Evolutionary conservation across 2,797 vertebrate species (phyloP).

Genomic region (Pristis pectinata): DNA sequence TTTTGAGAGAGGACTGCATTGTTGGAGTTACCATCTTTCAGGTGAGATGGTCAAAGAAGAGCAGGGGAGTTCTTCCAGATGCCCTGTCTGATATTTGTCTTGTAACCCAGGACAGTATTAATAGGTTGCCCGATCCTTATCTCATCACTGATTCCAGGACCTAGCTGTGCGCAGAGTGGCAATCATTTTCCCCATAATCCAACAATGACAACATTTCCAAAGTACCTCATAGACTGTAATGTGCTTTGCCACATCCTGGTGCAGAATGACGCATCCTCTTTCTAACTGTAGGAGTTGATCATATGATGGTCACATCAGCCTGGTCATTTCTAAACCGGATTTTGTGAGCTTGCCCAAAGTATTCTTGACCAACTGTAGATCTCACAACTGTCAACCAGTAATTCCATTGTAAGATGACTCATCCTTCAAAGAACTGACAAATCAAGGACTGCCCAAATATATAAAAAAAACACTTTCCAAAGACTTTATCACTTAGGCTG

Average conservation of each 20-base stretch:
- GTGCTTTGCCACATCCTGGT: background rate
- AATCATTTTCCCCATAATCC: background rate
- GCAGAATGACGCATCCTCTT: background rate
- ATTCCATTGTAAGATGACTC: background rate
- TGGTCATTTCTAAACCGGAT: background rate
- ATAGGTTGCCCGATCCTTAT: too few relatives aligned
- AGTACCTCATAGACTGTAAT: background rate
- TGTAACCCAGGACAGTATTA: background rate
- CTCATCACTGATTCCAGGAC: too few relatives aligned
- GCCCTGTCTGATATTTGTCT: background rate
- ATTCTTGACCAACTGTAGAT: background rate
- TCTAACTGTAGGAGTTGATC: background rate
- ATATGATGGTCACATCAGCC: background rate
- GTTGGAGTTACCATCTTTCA: background rate
- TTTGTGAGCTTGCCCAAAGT: background rate
- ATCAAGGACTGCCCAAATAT: background rate
- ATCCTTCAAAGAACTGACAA: background rate
- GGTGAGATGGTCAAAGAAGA: background rate
- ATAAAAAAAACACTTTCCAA: background rate
- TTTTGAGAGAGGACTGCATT: background rate
- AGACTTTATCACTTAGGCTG: too few relatives aligned
- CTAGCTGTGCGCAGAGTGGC: background rate
- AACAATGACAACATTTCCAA: background rate
- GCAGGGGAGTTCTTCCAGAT: background rate
- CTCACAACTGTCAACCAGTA: background rate